A percentile compares a stretch with the other conserved stretches of the same genome.
phyloP scores from a whole-genome alignment of 2,797 vertebrate genomes.

The Hylomyscus alleni region DNA sequence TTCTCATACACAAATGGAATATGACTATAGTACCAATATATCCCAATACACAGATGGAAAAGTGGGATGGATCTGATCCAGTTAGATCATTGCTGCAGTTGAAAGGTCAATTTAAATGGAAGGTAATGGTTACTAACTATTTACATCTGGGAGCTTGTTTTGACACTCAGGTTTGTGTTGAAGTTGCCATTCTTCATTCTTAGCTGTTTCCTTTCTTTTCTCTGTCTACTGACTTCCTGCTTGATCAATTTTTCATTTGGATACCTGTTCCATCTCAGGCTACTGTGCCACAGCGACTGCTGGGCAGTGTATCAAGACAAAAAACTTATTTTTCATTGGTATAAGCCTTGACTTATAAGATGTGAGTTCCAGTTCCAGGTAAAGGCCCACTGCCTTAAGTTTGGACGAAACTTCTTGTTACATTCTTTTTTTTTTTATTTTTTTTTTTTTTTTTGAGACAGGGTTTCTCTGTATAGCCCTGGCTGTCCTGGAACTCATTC shows the following conservation, averaged over 20 bases:
- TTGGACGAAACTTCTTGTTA: background rate
- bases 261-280: background rate
- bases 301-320: background rate
- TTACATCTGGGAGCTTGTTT: background rate
- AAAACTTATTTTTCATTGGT: background rate
- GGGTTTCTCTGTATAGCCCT: too few relatives aligned
- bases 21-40: too few relatives aligned
- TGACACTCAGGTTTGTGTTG: background rate
- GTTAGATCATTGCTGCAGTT: background rate
- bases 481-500: too few relatives aligned
- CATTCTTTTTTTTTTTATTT: too few relatives aligned
- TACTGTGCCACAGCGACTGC: background rate
- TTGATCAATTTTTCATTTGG: background rate
- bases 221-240: background rate
- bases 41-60: background rate
- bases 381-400: background rate
- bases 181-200: background rate
- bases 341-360: background rate
- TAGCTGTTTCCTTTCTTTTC: background rate
- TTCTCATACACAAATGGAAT: background rate
- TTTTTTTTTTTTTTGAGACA: too few relatives aligned
- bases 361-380: background rate
- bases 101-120: background rate
- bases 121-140: background rate
- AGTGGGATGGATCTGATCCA: slow-evolving; percentile 33